A percentile compares a stretch with the other conserved stretches of the same genome.
Evolutionary conservation across 2,797 vertebrate genomes (phyloP).

Genomic region (Anguilla megastoma): DNA sequence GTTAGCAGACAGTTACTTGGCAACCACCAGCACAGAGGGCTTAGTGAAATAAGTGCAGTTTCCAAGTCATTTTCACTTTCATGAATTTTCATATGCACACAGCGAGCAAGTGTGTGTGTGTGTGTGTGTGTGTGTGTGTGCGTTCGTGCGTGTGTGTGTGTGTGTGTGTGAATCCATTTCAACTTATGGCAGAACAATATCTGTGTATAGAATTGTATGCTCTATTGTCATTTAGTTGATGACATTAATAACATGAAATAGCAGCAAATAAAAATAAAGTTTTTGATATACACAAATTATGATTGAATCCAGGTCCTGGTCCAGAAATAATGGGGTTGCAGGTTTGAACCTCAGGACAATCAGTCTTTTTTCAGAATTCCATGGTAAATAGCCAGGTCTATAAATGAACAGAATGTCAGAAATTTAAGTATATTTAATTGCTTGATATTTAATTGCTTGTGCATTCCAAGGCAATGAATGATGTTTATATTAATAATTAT

Average conservation of each 20-base stretch:
- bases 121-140: too few species aligned
- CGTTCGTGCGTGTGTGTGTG: background rate
- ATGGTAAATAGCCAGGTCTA: background rate
- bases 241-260: background rate
- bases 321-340: background rate
- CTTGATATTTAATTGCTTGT: too few species aligned
- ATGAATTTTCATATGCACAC: conserved; percentile 9
- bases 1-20: conserved; percentile 16
- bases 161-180: background rate
- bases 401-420: background rate
- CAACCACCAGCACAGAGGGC: background rate
- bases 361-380: background rate
- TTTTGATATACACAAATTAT: too few species aligned
- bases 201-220: background rate
- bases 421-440: background rate
- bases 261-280: too few species aligned
- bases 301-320: background rate
- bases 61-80: conserved; percentile 14
- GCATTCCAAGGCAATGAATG: background rate
- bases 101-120: background rate
- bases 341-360: background rate
- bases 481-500: background rate
- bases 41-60: conserved; percentile 16
- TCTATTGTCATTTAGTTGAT: background rate
- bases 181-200: background rate